phyloP scores from a whole-genome alignment of 53 echinoderm and acorn worm species.

The Glandiceps talaboti region DNA sequence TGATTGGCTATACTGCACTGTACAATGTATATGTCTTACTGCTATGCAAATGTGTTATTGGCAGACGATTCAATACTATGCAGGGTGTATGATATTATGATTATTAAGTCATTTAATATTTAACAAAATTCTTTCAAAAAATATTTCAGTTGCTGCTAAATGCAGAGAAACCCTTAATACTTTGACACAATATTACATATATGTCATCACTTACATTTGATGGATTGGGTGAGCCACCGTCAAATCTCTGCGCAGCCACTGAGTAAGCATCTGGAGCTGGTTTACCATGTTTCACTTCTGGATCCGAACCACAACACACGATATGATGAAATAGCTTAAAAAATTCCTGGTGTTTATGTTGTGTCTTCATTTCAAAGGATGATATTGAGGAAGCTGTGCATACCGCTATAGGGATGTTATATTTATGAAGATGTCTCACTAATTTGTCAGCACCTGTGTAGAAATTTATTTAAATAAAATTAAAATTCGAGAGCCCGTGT shows the following conservation, averaged over 20 bases:
- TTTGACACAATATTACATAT: too few relatives aligned
- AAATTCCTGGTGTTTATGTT: conserved; percentile 56
- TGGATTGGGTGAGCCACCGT: conserved; percentile 40
- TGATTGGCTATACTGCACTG: too few relatives aligned
- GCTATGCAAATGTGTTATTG: too few relatives aligned
- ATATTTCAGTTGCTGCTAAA: too few relatives aligned
- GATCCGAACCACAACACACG: conserved; percentile 76
- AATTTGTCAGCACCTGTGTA: conserved; percentile 79
- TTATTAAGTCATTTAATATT: too few relatives aligned
- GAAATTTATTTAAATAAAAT: too few relatives aligned
- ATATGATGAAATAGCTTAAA: conserved; percentile 82
- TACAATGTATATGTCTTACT: too few relatives aligned
- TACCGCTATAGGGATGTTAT: conserved; percentile 73
- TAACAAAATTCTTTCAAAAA: too few relatives aligned
- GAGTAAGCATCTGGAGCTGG: conserved; percentile 74
- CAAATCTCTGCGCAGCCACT: conserved; percentile 53
- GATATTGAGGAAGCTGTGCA: conserved; percentile 61
- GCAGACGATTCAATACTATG: too few relatives aligned
- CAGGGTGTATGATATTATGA: too few relatives aligned
- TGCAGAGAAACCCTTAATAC: too few relatives aligned
- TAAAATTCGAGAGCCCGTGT: too few relatives aligned
- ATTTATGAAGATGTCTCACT: conserved; percentile 63
- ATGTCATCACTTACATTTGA: conserved; percentile 39
- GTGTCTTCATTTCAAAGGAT: conserved; percentile 41
- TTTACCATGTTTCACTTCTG: conserved; percentile 76